phyloP scores from a whole-genome alignment of 1,140 invertebrate genomes.

The Aradophagus sp. region DNA sequence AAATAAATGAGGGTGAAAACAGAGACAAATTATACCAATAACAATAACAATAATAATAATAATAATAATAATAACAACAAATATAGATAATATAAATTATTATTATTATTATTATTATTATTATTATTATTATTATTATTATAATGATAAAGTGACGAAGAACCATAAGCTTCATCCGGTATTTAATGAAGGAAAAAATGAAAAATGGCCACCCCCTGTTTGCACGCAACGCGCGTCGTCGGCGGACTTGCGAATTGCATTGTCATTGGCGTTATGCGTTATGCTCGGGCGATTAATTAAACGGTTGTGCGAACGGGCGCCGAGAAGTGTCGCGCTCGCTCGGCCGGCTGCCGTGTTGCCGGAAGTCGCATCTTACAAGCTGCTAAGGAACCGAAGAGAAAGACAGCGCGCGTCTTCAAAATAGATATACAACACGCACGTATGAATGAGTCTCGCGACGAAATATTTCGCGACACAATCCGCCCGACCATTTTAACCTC shows the following conservation, averaged over 20 bases:
- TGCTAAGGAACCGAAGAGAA: conserved; percentile 34
- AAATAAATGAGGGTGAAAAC: no score
- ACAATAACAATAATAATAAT: no score
- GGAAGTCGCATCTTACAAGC: conserved; percentile 51
- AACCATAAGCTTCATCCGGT: no score
- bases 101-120: no score
- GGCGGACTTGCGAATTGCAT: conserved; percentile 10
- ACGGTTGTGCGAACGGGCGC: conserved; percentile 20
- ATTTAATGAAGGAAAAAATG: conserved; percentile 27
- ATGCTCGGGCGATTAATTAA: conserved; percentile 43
- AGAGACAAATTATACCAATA: no score
- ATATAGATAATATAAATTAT: no score
- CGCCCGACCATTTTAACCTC: no score
- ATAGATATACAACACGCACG: conserved; percentile 46
- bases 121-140: no score
- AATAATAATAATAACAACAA: no score
- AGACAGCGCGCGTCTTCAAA: conserved; percentile 43
- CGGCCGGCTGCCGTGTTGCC: conserved; percentile 30
- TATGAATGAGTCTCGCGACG: conserved; percentile 39
- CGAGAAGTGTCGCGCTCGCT: conserved; percentile 12
- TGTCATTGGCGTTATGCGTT: conserved; percentile 32
- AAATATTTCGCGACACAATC: no score
- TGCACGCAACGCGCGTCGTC: conserved; percentile 6
- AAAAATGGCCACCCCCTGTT: conserved; percentile 10
- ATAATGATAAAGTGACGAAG: no score